These are phyloP conservation scores for Ormyrus thymus DNA, from an alignment of 2,888 invertebrate species.

Conservation along the genomic window DNA sequence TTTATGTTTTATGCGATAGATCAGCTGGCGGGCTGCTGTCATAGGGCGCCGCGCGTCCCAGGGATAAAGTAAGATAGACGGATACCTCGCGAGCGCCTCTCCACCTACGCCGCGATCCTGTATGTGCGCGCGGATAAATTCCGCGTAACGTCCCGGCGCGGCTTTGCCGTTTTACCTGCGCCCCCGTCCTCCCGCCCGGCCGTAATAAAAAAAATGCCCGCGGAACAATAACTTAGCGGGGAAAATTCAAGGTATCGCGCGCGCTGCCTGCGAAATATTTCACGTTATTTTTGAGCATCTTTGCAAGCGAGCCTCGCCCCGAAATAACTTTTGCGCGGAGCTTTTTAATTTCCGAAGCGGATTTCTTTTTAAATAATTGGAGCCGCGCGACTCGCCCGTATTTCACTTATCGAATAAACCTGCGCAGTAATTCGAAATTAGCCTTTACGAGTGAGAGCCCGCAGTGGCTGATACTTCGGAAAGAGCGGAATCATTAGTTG, in stretches of 20 bases:
- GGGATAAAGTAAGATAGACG: conserved; percentile 75
- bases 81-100: conserved; percentile 62
- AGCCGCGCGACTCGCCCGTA: not conserved
- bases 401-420: conserved; percentile 38
- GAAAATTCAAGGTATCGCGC: conserved; percentile 39
- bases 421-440: conserved; percentile 34
- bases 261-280: conserved; percentile 25
- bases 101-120: conserved; percentile 60
- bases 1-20: conserved; percentile 75
- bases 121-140: conserved; percentile 69
- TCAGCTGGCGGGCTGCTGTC: conserved; percentile 72
- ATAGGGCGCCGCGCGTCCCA: conserved; percentile 70
- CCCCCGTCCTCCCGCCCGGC: conserved; percentile 46
- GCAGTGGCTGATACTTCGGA: conserved; percentile 40
- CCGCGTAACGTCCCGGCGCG: conserved; percentile 69
- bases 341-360: too few relatives aligned
- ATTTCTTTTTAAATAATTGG: too few relatives aligned
- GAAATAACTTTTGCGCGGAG: too few relatives aligned
- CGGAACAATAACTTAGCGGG: conserved; percentile 38
- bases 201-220: conserved; percentile 49
- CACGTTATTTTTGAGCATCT: conserved; percentile 29
- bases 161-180: conserved; percentile 69
- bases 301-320: too few relatives aligned
- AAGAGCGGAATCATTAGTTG: conserved; percentile 66
- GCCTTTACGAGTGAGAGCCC: conserved; percentile 31